These are phyloP conservation scores for Drosophila mimetica DNA, from an alignment of 2,888 invertebrate genomes.

Conservation along the genomic window DNA sequence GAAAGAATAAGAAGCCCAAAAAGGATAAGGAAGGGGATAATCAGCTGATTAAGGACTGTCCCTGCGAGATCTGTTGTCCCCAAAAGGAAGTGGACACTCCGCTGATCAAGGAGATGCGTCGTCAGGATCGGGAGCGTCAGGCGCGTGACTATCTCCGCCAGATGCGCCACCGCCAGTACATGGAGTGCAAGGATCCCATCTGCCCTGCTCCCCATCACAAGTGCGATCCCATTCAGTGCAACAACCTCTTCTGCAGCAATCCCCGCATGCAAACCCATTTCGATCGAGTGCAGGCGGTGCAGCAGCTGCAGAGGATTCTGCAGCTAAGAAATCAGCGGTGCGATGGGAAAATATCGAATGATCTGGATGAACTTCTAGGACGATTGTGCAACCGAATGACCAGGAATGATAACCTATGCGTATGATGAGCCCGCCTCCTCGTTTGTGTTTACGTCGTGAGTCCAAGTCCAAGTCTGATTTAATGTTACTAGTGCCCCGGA, in stretches of 20 bases:
- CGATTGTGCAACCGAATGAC: constrained; percentile 28
- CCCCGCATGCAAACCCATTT: constrained; percentile 13
- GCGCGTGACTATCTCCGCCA: constrained; percentile 29
- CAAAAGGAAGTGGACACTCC: constrained; percentile 40
- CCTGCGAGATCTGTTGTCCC: constrained; percentile 43
- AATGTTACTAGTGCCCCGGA: background rate
- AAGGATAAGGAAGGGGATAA: background rate
- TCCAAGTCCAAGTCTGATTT: constrained; percentile 7
- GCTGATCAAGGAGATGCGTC: constrained; percentile 47
- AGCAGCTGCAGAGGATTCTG: constrained; percentile 34
- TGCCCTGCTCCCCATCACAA: constrained; percentile 15
- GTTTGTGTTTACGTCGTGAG: constrained; percentile 17
- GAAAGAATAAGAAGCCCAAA: background rate
- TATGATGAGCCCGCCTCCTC: background rate
- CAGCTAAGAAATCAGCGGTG: background rate
- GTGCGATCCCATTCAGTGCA: constrained; percentile 23
- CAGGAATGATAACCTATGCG: background rate
- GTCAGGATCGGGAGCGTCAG: constrained; percentile 23
- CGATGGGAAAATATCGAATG: background rate
- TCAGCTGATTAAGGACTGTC: constrained; percentile 4
- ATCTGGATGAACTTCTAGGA: constrained; percentile 16
- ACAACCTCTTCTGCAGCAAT: constrained; percentile 16
- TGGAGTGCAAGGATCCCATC: background rate
- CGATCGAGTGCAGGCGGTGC: constrained; percentile 41
- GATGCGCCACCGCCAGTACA: constrained; percentile 17